Base-by-base conservation (phyloP, 2,113 vertebrate genomes). In the Cephalopholis sonnerati region DNA sequence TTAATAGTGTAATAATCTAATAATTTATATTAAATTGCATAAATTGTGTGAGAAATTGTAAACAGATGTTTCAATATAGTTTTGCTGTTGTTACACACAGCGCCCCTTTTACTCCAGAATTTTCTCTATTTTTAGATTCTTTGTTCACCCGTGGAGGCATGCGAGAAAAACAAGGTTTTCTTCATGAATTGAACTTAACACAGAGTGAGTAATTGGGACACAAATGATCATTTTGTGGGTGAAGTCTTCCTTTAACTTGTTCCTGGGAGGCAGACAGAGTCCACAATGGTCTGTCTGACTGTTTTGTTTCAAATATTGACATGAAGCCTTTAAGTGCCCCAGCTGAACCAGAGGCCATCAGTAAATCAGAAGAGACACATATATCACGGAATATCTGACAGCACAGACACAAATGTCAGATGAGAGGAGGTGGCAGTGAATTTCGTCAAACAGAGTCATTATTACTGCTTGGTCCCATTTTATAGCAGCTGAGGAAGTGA, bases 371-470 rank as follows among this genome's bases (percentile, higher is more conserved):
- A 36, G 25, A 48, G 62, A 65, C 54, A 58, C 15, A 72, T 57
- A 74, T 58, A 65, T 80, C 29, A 57, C n/a, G 57, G 12, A 74
- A 67, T 25, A 77, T 83, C 57, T 55, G 71, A 77, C 63, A 86
- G 75, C 71, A 68, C 48, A 62, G 68, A 68, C 24, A 73, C 81
- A 79, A 58, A 79, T 71, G 70, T 87, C 78, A 85, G 27, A 66
- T 8, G 73, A 57, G 12, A 71, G 41, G 74, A 74, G 57, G 32
- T 55, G 64, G 61, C 18, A 59, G 57, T 70, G 79, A 83, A 75
- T 80, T 27, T 67, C 55, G 24, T 81, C 81, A 68, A 48, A 75
- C 65, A 57, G 53, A 67, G 55, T 77, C 24, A 81, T 83, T 61
- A 74, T 77, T 39, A 24, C 25, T 66, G 74, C 62, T 62, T 5